Percentiles rank a stretch among this genome's conserved stretches.
Conservation (phyloP, 2,113 vertebrate species). For the Tamias sibiricus region DNA sequence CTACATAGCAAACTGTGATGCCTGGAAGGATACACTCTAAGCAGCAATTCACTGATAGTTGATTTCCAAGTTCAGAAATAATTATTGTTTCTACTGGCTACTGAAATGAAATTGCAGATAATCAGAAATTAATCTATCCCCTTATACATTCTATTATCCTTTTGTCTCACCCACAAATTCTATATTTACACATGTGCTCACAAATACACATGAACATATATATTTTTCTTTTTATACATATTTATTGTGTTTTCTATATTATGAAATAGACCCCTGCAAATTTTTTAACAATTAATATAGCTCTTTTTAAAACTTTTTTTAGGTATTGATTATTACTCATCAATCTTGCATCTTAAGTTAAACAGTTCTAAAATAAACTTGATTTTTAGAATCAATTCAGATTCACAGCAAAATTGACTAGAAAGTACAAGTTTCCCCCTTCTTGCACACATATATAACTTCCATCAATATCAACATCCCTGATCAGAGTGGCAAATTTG, state of each 20-base stretch:
- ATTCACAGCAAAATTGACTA: neutral
- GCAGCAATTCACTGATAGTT: neutral
- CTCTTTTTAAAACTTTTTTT: neutral
- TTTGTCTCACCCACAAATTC: neutral
- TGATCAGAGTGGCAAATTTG: neutral
- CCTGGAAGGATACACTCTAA: neutral
- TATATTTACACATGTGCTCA: neutral
- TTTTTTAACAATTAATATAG: neutral
- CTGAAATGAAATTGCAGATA: neutral
- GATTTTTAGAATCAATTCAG: neutral
- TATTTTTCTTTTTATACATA: neutral
- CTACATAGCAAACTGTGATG: neutral
- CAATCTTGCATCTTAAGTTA: neutral
- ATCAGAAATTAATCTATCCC: neutral
- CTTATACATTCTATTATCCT: neutral
- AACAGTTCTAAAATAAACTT: neutral
- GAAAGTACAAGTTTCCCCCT: neutral
- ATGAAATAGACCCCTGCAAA: neutral
- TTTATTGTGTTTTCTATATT: neutral
- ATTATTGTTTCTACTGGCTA: neutral
- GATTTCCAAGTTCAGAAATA: neutral
- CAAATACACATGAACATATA: neutral
- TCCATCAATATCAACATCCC: neutral
- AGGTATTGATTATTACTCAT: neutral
- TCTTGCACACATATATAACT: rapidly evolving